Base-by-base conservation (phyloP, 1,140 invertebrate species). In the Euura lappo region DNA sequence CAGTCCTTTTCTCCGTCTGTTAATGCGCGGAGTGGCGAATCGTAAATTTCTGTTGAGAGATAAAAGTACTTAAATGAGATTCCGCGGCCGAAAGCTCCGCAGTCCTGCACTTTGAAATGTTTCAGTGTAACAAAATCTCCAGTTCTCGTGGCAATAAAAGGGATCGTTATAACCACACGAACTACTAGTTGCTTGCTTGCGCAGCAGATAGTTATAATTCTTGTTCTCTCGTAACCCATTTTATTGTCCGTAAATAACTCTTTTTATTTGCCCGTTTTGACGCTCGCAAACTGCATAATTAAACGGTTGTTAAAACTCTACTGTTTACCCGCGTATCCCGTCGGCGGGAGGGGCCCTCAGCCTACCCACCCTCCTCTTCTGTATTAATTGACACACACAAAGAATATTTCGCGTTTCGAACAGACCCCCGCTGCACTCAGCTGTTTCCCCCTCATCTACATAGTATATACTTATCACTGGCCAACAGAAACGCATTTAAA, bases 241-340 rank as follows among this genome's bases (percentile, higher is more conserved):
- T 60, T 60, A 60, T n/a, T 60, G 51, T 60, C 51, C 13, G 51
- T 60, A 60, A 60, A 60, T 60, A 60, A 60, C 51, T 60, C 51
- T n/a, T 60, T 60, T 60, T 60, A 60, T 60, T 60, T 60, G 13
- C 51, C 51, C 51, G 8, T 60, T 60, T 60, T 60, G 51, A 60
- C 13, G 3, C 51, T 6, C 8, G 51, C 13, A n/a, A 60, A n/a
- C 51, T 60, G 51, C 51, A 60, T 60, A 60, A 60, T 60, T 60
- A 60, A 60, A 60, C 51, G 51, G 51, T 60, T 11, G 51, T 60
- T 60, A 60, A 60, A 60, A 60, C 51, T 60, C 51, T 3, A 8
- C 51, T 6, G 3, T 4, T 60, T 60, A n/a, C 51, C 51, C 10
- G 51, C 6, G 8, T 60, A 8, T 8, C 8, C 6, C 13, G 6